Conservation (phyloP, 2,888 invertebrate genomes). For the Ormyrus thymus region DNA sequence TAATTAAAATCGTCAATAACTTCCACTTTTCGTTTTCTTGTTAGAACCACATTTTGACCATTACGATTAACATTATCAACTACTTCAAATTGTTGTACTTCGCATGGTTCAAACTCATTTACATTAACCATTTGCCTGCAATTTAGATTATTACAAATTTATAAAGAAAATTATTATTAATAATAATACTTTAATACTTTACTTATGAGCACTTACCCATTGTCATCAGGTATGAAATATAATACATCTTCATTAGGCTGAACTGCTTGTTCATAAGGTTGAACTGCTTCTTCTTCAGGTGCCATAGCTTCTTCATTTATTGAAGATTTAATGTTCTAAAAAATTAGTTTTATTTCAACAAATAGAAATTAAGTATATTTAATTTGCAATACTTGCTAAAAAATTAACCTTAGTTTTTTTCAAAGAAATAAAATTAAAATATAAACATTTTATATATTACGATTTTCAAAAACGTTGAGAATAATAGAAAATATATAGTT, state of each 20-base stretch:
- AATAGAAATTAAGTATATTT: too few relatives aligned
- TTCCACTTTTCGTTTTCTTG: constrained; percentile 17
- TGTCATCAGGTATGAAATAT: constrained; percentile 10
- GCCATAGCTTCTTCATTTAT: too few relatives aligned
- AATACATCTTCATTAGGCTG: constrained; percentile 6
- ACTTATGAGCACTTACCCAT: constrained; percentile 20
- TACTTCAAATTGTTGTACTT: background rate
- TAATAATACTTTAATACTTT: background rate
- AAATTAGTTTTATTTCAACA: too few relatives aligned
- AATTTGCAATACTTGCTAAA: too few relatives aligned
- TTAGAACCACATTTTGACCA: background rate
- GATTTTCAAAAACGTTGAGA: too few relatives aligned
- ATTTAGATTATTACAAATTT: background rate
- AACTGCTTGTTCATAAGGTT: too few relatives aligned
- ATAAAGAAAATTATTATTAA: background rate
- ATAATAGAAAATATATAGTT: background rate
- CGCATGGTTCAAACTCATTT: background rate
- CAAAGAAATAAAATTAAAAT: too few relatives aligned
- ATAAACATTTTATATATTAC: too few relatives aligned
- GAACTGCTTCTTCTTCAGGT: too few relatives aligned
- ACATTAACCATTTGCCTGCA: constrained; percentile 21
- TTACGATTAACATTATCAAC: background rate
- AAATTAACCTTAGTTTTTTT: too few relatives aligned
- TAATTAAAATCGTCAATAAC: constrained; percentile 24
- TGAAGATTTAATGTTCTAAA: too few relatives aligned